A percentile compares a stretch with the other conserved stretches of the same genome.
phyloP scores from a whole-genome alignment of 2,888 invertebrate species.

The Phytoseiulus persimilis region DNA sequence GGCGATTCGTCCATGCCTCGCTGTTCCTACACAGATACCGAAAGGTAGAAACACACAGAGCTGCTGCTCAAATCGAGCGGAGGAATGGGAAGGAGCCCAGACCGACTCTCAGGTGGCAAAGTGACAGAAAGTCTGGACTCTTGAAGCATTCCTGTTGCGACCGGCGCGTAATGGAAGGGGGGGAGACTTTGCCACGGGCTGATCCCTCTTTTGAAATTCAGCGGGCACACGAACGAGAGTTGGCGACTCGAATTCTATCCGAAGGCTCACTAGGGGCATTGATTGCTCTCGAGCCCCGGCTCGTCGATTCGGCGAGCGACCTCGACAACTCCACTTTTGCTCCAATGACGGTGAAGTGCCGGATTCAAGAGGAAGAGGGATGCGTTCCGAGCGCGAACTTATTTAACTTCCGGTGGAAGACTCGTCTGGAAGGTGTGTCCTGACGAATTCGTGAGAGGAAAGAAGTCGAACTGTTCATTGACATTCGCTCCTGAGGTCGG shows the following conservation, averaged over 20 bases:
- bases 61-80: background rate
- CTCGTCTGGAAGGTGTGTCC: background rate
- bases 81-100: background rate
- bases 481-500: background rate
- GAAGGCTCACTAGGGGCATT: too few species aligned
- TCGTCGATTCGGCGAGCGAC: too few species aligned
- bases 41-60: background rate
- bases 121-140: background rate
- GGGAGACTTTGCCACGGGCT: background rate
- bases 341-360: too few species aligned
- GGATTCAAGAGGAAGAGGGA: too few species aligned
- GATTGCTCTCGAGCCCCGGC: too few species aligned
- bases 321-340: too few species aligned
- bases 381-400: too few species aligned
- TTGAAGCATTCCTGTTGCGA: background rate
- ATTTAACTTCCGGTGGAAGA: background rate
- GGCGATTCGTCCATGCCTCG: background rate
- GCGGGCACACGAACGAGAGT: too few species aligned
- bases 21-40: background rate
- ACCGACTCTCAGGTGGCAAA: background rate
- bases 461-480: background rate
- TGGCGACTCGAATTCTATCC: too few species aligned
- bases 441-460: background rate
- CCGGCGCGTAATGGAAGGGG: background rate
- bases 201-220: background rate